Base-by-base conservation (phyloP, 2,797 vertebrate species). In the Erpetoichthys calabaricus region DNA sequence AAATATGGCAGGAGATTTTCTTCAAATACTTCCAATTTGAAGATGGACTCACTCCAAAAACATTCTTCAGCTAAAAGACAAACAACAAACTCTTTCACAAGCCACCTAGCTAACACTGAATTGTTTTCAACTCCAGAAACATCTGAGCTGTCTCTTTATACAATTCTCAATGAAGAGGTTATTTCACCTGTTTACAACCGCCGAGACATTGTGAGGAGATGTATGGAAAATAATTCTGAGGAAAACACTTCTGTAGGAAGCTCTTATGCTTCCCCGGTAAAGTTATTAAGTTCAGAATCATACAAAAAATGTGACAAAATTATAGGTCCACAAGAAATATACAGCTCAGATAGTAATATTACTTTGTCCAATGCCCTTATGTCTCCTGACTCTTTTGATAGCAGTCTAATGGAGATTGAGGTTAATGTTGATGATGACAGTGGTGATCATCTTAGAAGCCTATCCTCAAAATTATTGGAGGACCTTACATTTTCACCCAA, bases 341-440 rank as follows among this genome's bases (percentile, higher is more conserved):
- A 56, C 57, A 56, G 72, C 51, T 69, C 77, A 51, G 63, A 68
- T 49, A 74, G 75, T 42, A 53, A 61, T 6, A 62, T 62, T 9
- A 54, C 60, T 5, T 70, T 70, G 41, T 59, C 56, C 5, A 65
- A 66, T 47, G 78, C 75, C 50, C 67, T 72, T 5, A 42, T 82
- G 44, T 74, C 70, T 55, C 63, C 81, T 10, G 69, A 77, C 66
- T 79, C 78, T 1, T 72, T 66, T 58, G 73, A 70, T 58, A 88
- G 86, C 63, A 81, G 79, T 58, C 82, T 88, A 50, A 69, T 79
- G 62, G 91, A 92, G 68, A 60, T 91, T 1, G 90, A 90, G 64
- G 64, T 83, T 3, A 90, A 83, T 56, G 89, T 86, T 1, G 86
- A 88, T 49, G 89, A 82, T 53, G 88, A 85, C 25, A 25, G 25